These are phyloP conservation scores for Carettochelys insculpta DNA, from an alignment of 2,113 vertebrate genomes.

Conservation along the genomic window DNA sequence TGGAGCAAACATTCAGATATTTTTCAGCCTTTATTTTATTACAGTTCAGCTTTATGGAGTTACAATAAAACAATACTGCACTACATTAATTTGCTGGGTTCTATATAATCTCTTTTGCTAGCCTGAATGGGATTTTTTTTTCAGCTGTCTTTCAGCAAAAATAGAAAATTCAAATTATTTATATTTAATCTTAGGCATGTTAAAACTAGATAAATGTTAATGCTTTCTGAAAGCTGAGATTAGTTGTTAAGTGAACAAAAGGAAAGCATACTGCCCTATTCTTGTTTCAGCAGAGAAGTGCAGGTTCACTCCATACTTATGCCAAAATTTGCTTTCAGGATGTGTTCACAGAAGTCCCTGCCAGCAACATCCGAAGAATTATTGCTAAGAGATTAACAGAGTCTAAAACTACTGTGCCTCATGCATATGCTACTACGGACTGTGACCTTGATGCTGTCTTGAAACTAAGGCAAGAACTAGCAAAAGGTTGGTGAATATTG, in stretches of 20 bases:
- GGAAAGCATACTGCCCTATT: not conserved
- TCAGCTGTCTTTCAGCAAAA: not conserved
- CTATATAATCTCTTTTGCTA: not conserved
- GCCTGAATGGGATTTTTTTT: not conserved
- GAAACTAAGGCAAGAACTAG: conserved; percentile 84
- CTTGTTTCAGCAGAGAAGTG: not conserved
- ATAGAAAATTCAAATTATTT: not conserved
- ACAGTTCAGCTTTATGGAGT: not conserved
- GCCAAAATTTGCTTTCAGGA: conserved; percentile 77
- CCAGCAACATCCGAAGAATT: conserved; percentile 89
- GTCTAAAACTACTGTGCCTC: conserved; percentile 94
- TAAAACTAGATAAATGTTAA: not conserved
- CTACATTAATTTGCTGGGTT: not conserved
- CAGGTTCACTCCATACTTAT: not conserved
- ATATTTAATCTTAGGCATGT: not conserved
- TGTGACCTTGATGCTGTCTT: conserved; percentile 90
- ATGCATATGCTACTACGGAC: conserved; percentile 89
- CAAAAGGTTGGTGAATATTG: conserved; percentile 81
- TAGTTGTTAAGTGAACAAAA: not conserved
- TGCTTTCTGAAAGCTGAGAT: fast-evolving
- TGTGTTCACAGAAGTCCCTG: conserved; percentile 91
- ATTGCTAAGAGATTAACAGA: conserved; percentile 94
- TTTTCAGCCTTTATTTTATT: not conserved
- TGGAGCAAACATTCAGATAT: not conserved
- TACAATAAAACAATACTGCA: not conserved